Base-by-base conservation (phyloP, 2,888 invertebrate genomes). In the Lasioglossum marginatum region DNA sequence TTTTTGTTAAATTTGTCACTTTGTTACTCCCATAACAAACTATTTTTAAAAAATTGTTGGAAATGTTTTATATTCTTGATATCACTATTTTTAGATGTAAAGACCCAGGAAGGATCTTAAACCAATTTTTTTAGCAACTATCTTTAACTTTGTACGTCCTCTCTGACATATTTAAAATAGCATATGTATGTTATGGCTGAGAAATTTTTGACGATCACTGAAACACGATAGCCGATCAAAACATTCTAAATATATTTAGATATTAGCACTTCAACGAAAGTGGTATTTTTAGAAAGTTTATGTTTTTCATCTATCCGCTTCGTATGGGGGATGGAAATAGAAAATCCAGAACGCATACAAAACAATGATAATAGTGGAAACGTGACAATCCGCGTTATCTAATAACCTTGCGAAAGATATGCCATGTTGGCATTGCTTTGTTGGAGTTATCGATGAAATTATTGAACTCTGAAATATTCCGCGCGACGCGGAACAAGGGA, bases 401-500 rank as follows among this genome's bases (percentile, higher is more conserved):
- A 83, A 85, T 90, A 92, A 91, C 92, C 92, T 92, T 91, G 92
- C 87, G 82, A 87, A 89, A 77, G 78, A 81, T 78, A 88, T 87
- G 90, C 86, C 90, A 86, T 85, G 86, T 85, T 90, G 89, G 88
- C 88, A 88, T 87, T 89, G 87, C 83, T 82, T 89, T 77, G 82
- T 81, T 88, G 76, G 74, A 79, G 79, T 93, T 92, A 92, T 93
- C 91, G 82, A 76, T 77, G 78, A 88, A 92, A 93, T 86, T 88
- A 87, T 92, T 91, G 87, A 89, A 89, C 88, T 90, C 90, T 85
- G 83, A 93, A 93, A 93, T 93, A 92, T 93, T 94, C 92, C 92
- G 92, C 78, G 79, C 88, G 81, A 79, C 79, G 82, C 70, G 81
- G 68, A 66, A 63, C 34, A 81, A 48, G 73, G 79, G 57, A 82